Base-by-base conservation (phyloP, 2,888 invertebrate genomes). In the Scrobipalpa atriplicella region DNA sequence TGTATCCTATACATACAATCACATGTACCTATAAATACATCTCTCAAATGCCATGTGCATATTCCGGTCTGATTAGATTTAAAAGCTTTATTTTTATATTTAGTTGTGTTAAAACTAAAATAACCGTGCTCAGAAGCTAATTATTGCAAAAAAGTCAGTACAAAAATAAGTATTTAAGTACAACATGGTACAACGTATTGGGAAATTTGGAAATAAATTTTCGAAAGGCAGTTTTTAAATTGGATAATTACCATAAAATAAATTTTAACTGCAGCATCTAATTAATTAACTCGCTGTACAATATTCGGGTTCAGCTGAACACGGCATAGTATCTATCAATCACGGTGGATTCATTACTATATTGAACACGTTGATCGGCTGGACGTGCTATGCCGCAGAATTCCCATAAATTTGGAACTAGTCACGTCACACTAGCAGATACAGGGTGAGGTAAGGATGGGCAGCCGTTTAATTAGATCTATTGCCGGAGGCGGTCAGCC, bases 381-480 rank as follows among this genome's bases (percentile, higher is more conserved):
- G 38, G 36, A 58, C 58, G 58, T 58, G 58, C 58, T 38, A 38
- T 58, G 38, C 58, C 58, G n/a, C 56, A 64, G 64, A 39, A 56
- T 41, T 56, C 64, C 62, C 61, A 43, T 63, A 62, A 52, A 65
- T 69, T 60, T 54, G 19, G 61, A 62, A 65, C 60, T 62, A 62
- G 62, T 72, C 70, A 72, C 63, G 67, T 67, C 68, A 58, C 69
- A 66, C 64, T 63, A 43, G 16, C 52, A 21, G 69, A 70, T 52
- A 71, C 72, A 60, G 70, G n/a, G 18, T 29, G 36, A 47, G 38
- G 19, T 21, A 67, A 65, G 51, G 64, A 68, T 67, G 71, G 70
- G 74, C 74, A 75, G 76, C 79, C 81, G 80, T 82, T 83, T 83
- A 83, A 83, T 83, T 82, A 81, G 78, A 77, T 72, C 75, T 74